Conservation (phyloP, 2,888 invertebrate species). For the Baccha elongata region DNA sequence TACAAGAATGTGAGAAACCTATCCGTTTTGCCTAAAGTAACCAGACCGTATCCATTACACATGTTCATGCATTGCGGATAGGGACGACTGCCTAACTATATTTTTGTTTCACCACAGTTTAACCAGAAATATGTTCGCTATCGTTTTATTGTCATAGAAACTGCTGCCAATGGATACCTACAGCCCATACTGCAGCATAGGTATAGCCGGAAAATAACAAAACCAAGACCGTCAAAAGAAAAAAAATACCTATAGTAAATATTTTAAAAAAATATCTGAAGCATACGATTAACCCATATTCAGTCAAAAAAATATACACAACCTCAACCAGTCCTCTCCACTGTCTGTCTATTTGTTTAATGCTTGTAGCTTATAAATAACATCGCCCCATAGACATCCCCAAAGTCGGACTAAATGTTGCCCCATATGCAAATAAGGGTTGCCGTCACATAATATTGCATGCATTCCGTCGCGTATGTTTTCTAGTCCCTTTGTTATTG, state of each 20-base stretch:
- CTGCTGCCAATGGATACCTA: slow-evolving; percentile 41
- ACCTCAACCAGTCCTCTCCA: background rate
- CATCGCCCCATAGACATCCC: background rate
- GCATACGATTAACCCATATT: slow-evolving; percentile 59
- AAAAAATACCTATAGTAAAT: slow-evolving; percentile 9
- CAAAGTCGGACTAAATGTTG: slow-evolving; percentile 34
- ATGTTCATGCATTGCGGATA: slow-evolving; percentile 49
- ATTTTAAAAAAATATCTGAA: slow-evolving; percentile 47
- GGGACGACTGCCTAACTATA: slow-evolving; percentile 1
- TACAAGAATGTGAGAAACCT: background rate
- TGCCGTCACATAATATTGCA: slow-evolving; percentile 50
- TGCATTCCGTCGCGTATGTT: slow-evolving; percentile 49
- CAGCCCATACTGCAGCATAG: slow-evolving; percentile 29
- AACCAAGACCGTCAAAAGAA: slow-evolving; percentile 18
- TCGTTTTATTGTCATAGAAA: slow-evolving; percentile 34
- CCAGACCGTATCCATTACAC: slow-evolving; percentile 34
- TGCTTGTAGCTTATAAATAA: slow-evolving; percentile 24
- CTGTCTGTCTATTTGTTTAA: background rate
- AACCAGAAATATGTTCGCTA: slow-evolving; percentile 19
- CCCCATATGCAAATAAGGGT: slow-evolving; percentile 51
- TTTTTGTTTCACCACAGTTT: background rate
- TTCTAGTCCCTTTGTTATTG: slow-evolving; percentile 13
- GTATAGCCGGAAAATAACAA: slow-evolving; percentile 33
- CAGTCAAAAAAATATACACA: slow-evolving; percentile 39
- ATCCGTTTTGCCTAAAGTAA: background rate